A percentile compares a stretch with the other conserved stretches of the same genome.
Evolutionary conservation across 2,113 vertebrate genomes (phyloP).

Genomic region (Plecturocebus donacophilus): DNA sequence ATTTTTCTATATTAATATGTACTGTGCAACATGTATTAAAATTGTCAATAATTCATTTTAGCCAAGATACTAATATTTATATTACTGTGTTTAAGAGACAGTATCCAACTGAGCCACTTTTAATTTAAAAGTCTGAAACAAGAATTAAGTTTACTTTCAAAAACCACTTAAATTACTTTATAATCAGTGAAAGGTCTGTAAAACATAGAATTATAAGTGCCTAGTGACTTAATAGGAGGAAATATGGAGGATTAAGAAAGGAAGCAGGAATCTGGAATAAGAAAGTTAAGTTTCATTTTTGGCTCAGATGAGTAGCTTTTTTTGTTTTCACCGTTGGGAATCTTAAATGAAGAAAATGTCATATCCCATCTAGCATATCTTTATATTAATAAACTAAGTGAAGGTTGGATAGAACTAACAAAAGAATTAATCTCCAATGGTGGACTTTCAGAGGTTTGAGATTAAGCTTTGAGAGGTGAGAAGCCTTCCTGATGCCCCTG

Average conservation of each 20-base stretch:
- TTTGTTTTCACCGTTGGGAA: constrained; percentile 54
- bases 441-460: constrained; percentile 44
- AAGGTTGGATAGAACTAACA: neutral
- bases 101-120: constrained; percentile 79
- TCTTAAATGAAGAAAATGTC: constrained; percentile 62
- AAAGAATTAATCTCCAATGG: constrained; percentile 45
- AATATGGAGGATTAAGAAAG: neutral
- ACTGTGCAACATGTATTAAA: constrained; percentile 90
- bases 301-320: constrained; percentile 14
- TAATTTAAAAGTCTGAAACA: constrained; percentile 77
- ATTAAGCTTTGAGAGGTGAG: constrained; percentile 33
- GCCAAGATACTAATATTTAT: constrained; percentile 87
- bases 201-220: constrained; percentile 45
- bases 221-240: constrained; percentile 36
- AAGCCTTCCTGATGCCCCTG: neutral
- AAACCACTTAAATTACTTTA: constrained; percentile 59
- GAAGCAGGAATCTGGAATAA: neutral
- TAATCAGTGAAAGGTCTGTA: constrained; percentile 53
- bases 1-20: constrained; percentile 91
- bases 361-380: neutral
- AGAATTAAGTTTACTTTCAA: constrained; percentile 72
- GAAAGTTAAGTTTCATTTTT: constrained; percentile 31
- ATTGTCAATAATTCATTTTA: constrained; percentile 89
- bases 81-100: constrained; percentile 84
- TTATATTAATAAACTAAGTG: constrained; percentile 20